A percentile compares a stretch with the other conserved stretches of the same genome.
Evolutionary conservation across 2,113 vertebrate species (phyloP).

Genomic region (Sarotherodon lohbergeri): DNA sequence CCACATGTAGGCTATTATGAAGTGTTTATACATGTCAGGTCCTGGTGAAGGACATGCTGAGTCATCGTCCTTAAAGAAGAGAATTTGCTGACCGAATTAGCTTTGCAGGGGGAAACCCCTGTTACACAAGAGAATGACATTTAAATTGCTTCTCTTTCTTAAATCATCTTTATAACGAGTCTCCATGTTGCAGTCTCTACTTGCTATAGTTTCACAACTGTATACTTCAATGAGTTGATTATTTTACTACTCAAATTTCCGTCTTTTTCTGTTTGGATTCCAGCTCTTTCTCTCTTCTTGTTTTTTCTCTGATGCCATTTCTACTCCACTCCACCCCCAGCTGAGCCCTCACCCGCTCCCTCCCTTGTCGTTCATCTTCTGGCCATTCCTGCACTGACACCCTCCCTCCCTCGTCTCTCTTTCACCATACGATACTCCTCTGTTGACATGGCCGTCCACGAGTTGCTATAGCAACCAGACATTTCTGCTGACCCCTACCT

Average conservation of each 20-base stretch:
- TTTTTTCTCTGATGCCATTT: neutral
- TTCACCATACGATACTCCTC: constrained; percentile 66
- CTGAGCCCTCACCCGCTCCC: neutral
- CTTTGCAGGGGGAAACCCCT: constrained; percentile 24
- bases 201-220: neutral
- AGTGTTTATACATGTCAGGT: neutral
- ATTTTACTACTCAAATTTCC: neutral
- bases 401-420: constrained; percentile 42
- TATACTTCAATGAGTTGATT: neutral
- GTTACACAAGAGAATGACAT: constrained; percentile 28
- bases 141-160: neutral
- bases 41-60: neutral
- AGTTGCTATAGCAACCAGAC: constrained; percentile 55
- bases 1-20: neutral
- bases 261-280: neutral
- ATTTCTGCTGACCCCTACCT: constrained; percentile 45
- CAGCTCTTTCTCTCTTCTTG: neutral
- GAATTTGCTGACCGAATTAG: constrained; percentile 36
- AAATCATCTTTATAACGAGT: neutral
- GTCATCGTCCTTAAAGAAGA: constrained; percentile 11
- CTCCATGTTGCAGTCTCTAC: neutral
- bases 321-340: neutral
- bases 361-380: constrained; percentile 23
- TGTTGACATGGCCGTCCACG: constrained; percentile 51
- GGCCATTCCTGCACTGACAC: constrained; percentile 36